Percentiles rank a stretch among this genome's conserved stretches.
Evolutionary conservation across 1,140 invertebrate species (phyloP).

Genomic region (Drosophila jambulina): DNA sequence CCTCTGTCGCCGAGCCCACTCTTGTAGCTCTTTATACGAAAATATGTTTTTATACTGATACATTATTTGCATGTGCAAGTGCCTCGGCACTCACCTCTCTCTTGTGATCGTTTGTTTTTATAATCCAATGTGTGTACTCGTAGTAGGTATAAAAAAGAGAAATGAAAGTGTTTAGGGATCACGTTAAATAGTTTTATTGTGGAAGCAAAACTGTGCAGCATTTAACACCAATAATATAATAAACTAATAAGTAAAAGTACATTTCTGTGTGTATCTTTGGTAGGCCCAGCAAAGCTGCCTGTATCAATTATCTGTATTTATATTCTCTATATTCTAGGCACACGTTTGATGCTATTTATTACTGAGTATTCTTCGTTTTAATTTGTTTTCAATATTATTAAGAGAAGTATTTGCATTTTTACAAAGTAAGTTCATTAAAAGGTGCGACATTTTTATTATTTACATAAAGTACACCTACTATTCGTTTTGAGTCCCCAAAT

Average conservation of each 20-base stretch:
- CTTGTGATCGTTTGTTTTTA: conserved; percentile 81
- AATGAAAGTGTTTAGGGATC: conserved; percentile 61
- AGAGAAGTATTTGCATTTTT: background rate
- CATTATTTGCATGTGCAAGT: conserved; percentile 61
- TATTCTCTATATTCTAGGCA: background rate
- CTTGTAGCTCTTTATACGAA: conserved; percentile 45
- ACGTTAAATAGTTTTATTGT: conserved; percentile 80
- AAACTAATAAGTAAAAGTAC: conserved; percentile 46
- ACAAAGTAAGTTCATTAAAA: background rate
- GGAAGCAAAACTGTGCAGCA: conserved; percentile 73
- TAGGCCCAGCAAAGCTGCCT: background rate
- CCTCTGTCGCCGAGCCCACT: conserved; percentile 8
- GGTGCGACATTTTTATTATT: background rate
- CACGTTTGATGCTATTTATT: background rate
- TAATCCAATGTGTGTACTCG: conserved; percentile 69
- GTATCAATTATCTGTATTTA: background rate
- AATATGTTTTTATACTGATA: conserved; percentile 53
- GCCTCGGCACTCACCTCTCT: conserved; percentile 51
- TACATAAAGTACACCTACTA: background rate
- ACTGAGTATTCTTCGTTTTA: conserved; percentile 17
- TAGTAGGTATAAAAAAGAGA: conserved; percentile 56
- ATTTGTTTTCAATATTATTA: background rate
- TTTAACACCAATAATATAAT: conserved; percentile 67
- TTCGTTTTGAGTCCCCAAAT: background rate
- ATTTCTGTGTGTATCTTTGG: conserved; percentile 39